Evolutionary conservation across 2,113 vertebrate genomes (phyloP).

Genomic region (Oceanodroma tethys): DNA sequence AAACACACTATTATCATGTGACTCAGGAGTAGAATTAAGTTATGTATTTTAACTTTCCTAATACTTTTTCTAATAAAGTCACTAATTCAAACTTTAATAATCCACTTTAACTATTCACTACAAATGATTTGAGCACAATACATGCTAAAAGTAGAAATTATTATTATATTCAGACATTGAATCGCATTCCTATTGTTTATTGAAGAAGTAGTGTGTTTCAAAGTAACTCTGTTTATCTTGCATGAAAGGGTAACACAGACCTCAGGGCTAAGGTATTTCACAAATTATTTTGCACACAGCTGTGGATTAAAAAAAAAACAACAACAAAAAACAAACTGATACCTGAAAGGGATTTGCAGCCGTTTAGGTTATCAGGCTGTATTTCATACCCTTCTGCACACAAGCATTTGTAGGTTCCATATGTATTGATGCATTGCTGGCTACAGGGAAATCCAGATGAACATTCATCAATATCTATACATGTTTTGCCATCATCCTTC

Average conservation of each 20-base stretch:
- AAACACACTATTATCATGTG: not conserved
- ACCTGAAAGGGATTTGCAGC: conserved; percentile 95
- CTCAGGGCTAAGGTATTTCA: not conserved
- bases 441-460: conserved; percentile 91
- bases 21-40: not conserved
- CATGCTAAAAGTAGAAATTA: not conserved
- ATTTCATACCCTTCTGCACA: conserved; percentile 92
- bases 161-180: not conserved
- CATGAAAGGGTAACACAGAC: not conserved
- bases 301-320: not conserved
- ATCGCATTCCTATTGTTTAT: not conserved
- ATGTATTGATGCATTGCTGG: conserved; percentile 96
- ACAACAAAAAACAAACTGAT: not conserved
- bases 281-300: not conserved
- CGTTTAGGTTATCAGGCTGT: conserved; percentile 83
- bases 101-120: not conserved
- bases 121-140: not conserved
- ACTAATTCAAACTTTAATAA: not conserved
- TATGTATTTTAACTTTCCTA: not conserved
- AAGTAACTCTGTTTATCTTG: not conserved
- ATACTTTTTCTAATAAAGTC: not conserved
- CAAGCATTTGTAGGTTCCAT: conserved; percentile 92
- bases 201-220: not conserved
- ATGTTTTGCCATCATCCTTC: conserved; percentile 95
- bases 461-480: conserved; percentile 93